Evolutionary conservation across 2,888 invertebrate species (phyloP).

Genomic region (Eupithecia inturbata): DNA sequence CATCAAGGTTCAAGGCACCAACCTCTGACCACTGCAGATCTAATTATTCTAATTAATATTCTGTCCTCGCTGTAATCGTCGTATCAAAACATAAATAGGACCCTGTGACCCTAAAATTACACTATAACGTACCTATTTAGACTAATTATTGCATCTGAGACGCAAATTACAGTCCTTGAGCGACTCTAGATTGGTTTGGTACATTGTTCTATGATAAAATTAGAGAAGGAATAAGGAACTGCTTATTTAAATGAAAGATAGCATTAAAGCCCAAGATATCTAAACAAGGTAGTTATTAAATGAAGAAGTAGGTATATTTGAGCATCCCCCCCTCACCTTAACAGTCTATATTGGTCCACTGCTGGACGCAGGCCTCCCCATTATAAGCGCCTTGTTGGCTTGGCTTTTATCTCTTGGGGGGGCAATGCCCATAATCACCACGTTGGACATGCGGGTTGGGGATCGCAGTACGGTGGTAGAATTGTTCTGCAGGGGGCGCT

Average conservation of each 20-base stretch:
- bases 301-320: too few species aligned
- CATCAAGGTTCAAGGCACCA: conserved; percentile 14
- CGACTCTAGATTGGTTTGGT: not conserved
- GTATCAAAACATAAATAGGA: conserved; percentile 42
- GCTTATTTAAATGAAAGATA: not conserved
- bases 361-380: too few species aligned
- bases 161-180: conserved; percentile 21
- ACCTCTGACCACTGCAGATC: conserved; percentile 32
- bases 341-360: too few species aligned
- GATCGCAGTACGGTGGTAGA: too few species aligned
- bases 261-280: not conserved
- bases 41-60: conserved; percentile 42
- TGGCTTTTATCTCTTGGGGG: too few species aligned
- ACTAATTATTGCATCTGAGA: conserved; percentile 29
- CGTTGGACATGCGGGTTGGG: too few species aligned
- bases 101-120: conserved; percentile 39
- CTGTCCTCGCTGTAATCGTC: conserved; percentile 38
- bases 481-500: too few species aligned
- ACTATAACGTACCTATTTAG: conserved; percentile 24
- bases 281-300: too few species aligned
- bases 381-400: too few species aligned
- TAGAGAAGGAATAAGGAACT: conserved; percentile 9
- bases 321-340: too few species aligned
- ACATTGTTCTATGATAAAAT: conserved; percentile 28
- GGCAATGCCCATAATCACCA: too few species aligned